Conservation (phyloP, 1,140 invertebrate genomes). For the Temnothorax curvispinosus region DNA sequence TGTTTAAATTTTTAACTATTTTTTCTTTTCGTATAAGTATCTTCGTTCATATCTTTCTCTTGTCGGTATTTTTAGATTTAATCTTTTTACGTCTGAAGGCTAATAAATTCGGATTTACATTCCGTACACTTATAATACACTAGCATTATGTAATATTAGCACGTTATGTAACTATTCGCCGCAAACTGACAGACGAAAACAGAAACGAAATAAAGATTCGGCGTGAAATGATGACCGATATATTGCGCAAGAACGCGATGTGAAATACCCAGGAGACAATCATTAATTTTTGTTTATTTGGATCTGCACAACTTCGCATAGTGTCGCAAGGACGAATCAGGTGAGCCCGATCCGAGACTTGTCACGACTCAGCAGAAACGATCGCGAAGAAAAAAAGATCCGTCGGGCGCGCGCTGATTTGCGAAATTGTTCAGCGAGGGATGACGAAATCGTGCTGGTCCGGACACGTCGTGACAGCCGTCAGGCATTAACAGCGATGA, state of each 20-base stretch:
- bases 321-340: conserved; percentile 64
- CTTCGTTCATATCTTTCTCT: too few relatives aligned
- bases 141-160: background rate
- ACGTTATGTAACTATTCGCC: background rate
- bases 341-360: conserved; percentile 54
- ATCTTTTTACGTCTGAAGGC: background rate
- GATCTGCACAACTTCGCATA: background rate
- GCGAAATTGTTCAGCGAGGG: conserved; percentile 58
- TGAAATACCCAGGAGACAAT: background rate
- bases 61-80: background rate
- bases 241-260: conserved; percentile 2
- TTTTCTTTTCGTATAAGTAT: background rate
- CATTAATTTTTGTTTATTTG: conserved; percentile 50
- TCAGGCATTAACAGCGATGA: conserved; percentile 62
- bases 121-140: background rate
- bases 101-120: conserved; percentile 6
- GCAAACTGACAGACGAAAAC: background rate
- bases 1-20: background rate
- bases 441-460: conserved; percentile 68
- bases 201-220: background rate
- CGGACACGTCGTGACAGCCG: conserved; percentile 67
- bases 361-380: conserved; percentile 70
- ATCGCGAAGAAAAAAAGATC: conserved; percentile 40
- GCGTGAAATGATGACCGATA: background rate
- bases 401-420: conserved; percentile 49